Evolutionary conservation across 1,140 invertebrate genomes (phyloP), one percentile per base, ranked within the genome.

Genomic region (Spodoptera litura): DNA sequence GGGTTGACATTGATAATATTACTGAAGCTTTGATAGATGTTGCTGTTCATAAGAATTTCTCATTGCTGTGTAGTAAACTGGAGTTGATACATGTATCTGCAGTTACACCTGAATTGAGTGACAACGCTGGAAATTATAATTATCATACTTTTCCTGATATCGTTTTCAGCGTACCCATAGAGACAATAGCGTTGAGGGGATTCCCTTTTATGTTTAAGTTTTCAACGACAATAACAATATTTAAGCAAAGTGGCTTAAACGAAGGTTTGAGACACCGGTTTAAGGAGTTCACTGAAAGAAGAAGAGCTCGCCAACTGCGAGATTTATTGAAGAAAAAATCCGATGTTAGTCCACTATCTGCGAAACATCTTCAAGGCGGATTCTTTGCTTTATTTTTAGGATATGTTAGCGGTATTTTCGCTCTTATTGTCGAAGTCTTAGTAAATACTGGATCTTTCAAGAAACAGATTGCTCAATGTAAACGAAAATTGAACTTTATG

Each of bases 171-270:
- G 95, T 95, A 12, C 93, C 95, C 15, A 66, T 95, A 64, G 95
- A 95, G 84, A 93, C 95, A 85, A 89, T 95, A 35, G 90, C 93
- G 78, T 88, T 93, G 73, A 91, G 89, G 64, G 95, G 95, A 13
- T 95, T 95, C 56, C 94, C 95, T 2, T 95, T 94, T 38, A 87
- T 95, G 58, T 83, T 81, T n/a, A 83, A 88, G 27, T 92, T 95
- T 79, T 95, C 95, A 51, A 83, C 78, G 38, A 85, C 88, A 4
- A 91, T 96, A 53, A 85, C 73, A 4, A 58, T 86, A 6, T 91
- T 95, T 78, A 91, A 92, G 31, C 94, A 95, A 31, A 85, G 88
- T 38, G 95, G 95, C 2, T 82, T 93, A 0, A 91, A 90, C 72
- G 83, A 81, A 8, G 85, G 64, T 4, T 80, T 95, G 20, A 88